These are phyloP conservation scores for Orius insidiosus DNA, from an alignment of 1,140 invertebrate species.

Conservation along the genomic window DNA sequence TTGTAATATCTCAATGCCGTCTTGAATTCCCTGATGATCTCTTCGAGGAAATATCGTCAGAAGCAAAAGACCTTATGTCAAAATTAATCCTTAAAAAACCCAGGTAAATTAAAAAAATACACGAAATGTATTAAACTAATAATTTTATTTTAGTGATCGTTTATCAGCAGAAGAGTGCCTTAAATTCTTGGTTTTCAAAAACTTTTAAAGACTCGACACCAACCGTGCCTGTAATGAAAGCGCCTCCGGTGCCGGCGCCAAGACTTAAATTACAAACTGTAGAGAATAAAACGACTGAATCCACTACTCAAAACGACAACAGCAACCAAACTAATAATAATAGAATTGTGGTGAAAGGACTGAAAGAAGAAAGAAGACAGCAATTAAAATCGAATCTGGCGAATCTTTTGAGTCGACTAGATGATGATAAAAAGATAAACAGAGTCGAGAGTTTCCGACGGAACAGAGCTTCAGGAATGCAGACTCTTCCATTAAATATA, in stretches of 20 bases:
- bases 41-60: conserved; percentile 64
- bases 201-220: conserved; percentile 8
- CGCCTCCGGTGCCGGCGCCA: background rate
- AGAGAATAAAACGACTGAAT: conserved; percentile 8
- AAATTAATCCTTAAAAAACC: conserved; percentile 19
- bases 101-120: conserved; percentile 15
- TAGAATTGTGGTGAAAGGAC: conserved; percentile 19
- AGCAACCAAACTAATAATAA: too few relatives aligned
- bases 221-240: background rate
- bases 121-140: too few relatives aligned
- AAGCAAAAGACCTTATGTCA: conserved; percentile 68
- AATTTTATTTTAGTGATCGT: conserved; percentile 31
- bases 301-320: conserved; percentile 1
- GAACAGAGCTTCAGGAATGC: conserved; percentile 27
- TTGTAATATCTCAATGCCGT: conserved; percentile 68
- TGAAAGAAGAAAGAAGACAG: conserved; percentile 28
- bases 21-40: conserved; percentile 80
- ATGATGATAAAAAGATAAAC: conserved; percentile 11
- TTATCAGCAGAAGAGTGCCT: conserved; percentile 43
- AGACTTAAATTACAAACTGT: conserved; percentile 27
- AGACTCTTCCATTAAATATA: conserved; percentile 27
- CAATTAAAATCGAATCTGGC: conserved; percentile 22
- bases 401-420: conserved; percentile 5
- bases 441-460: conserved; percentile 22
- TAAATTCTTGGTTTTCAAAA: conserved; percentile 34